Evolutionary conservation across 1,140 invertebrate genomes (phyloP), one percentile per base, ranked within the genome.

Genomic region (Megalonaias nervosa): DNA sequence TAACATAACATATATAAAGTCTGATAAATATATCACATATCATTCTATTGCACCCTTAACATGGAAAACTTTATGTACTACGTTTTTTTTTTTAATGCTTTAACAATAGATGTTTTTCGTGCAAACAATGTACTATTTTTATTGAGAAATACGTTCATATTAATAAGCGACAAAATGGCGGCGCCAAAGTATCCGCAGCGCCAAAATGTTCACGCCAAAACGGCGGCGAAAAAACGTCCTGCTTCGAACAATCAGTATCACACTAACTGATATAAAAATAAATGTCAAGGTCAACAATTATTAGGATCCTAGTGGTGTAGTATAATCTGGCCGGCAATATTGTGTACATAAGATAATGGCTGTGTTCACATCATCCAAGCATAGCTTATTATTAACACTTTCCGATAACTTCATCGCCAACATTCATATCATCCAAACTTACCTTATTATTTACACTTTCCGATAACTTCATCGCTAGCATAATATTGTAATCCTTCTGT

Each of bases 391-490:
- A 16, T 26, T 55, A 38, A 61, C 57, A 65, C 79, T 81, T 66
- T 81, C 79, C 21, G 73, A 57, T 38, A 71, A 74, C 71, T 90
- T 90, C 15, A 87, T 26, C 16, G 79, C 77, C 11, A 82, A 56
- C 67, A 90, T 81, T 62, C 9, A 56, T 19, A 4, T 56, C 17
- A 23, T n/a, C 59, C 23, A 38, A 55, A 59, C 72, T 81, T 58
- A 86, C 84, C 23, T 79, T 80, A 17, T 71, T 76, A 16, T 26
- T 55, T 56, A 58, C 57, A 65, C 79, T 81, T 66, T 81, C 79
- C 17, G 71, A 57, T 38, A 71, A 74, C 71, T 90, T 90, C 15
- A 87, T 26, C 16, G 79, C 77, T 11, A 82, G 59, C 67, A 90
- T 81, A 14, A 78, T 68, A 38, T 76, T 67, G 66, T 85, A 84